A percentile compares a stretch with the other conserved stretches of the same genome.
Evolutionary conservation across 2,797 vertebrate genomes (phyloP).

Genomic region (Anisognathus igniventris): DNA sequence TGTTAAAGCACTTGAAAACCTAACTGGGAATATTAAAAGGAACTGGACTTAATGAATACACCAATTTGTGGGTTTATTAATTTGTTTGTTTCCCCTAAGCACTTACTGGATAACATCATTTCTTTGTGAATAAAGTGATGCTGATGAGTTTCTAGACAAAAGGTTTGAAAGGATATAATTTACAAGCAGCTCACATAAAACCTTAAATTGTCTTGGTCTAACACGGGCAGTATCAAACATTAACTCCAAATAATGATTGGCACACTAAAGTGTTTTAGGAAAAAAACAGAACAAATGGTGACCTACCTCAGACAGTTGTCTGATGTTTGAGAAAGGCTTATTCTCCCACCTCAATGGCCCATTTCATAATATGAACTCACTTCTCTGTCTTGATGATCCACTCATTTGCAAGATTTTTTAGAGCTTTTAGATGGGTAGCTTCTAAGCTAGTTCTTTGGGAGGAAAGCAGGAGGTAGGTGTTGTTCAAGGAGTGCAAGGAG

Average conservation of each 20-base stretch:
- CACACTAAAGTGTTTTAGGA: neutral
- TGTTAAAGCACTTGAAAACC: neutral
- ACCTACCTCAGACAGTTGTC: neutral
- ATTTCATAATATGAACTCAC: neutral
- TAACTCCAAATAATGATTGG: neutral
- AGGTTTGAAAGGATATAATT: neutral
- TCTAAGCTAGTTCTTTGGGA: neutral
- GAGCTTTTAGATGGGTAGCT: neutral
- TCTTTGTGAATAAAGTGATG: neutral
- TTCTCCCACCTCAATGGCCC: neutral
- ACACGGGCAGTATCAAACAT: neutral
- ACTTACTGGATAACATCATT: neutral
- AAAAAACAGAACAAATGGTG: neutral
- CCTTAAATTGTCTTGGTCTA: neutral
- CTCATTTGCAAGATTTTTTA: neutral
- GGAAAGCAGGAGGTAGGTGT: neutral
- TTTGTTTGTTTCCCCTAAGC: neutral
- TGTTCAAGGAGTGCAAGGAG: neutral
- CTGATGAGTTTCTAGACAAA: neutral
- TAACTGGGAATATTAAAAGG: neutral
- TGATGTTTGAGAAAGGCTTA: neutral
- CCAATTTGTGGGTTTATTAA: neutral
- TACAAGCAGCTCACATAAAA: neutral
- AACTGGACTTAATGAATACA: neutral
- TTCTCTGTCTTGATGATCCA: neutral